A percentile compares a stretch with the other conserved stretches of the same genome.
These are phyloP conservation scores for Huso huso DNA, from an alignment of 2,797 vertebrate species.

Conservation along the genomic window DNA sequence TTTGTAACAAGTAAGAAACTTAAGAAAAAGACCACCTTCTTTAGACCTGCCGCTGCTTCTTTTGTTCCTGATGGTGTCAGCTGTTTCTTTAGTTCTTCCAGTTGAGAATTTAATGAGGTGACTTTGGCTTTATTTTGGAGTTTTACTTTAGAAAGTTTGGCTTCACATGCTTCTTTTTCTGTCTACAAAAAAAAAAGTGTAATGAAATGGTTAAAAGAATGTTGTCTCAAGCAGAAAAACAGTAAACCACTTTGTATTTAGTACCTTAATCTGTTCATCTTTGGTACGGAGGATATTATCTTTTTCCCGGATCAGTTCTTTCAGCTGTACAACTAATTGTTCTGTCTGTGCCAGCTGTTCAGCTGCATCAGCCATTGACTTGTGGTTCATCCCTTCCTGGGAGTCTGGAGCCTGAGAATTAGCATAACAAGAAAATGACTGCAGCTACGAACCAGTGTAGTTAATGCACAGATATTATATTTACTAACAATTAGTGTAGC, in stretches of 20 bases:
- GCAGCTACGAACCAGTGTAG: background rate
- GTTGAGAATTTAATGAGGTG: conserved; percentile 66
- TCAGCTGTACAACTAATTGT: conserved; percentile 75
- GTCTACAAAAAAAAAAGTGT: conserved; percentile 50
- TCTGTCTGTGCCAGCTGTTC: conserved; percentile 71
- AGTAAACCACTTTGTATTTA: background rate
- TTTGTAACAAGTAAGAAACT: background rate
- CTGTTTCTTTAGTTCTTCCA: conserved; percentile 75
- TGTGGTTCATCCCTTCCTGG: conserved; percentile 15
- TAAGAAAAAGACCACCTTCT: conserved; percentile 48
- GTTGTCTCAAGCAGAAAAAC: too few species aligned
- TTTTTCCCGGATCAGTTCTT: conserved; percentile 78
- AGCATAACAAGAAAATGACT: background rate
- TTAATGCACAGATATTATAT: background rate
- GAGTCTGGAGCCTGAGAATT: conserved; percentile 44
- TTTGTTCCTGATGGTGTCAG: conserved; percentile 39
- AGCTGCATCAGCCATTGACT: conserved; percentile 52
- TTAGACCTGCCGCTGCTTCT: conserved; percentile 52
- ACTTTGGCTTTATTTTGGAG: conserved; percentile 85
- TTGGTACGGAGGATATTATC: conserved; percentile 63
- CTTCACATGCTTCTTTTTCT: conserved; percentile 71
- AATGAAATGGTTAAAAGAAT: too few species aligned
- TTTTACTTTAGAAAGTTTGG: conserved; percentile 75
- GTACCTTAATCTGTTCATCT: conserved; percentile 77
- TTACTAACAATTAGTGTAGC: too few species aligned